Evolutionary conservation across 2,888 invertebrate genomes (phyloP).

Genomic region (Cetonia aurata): DNA sequence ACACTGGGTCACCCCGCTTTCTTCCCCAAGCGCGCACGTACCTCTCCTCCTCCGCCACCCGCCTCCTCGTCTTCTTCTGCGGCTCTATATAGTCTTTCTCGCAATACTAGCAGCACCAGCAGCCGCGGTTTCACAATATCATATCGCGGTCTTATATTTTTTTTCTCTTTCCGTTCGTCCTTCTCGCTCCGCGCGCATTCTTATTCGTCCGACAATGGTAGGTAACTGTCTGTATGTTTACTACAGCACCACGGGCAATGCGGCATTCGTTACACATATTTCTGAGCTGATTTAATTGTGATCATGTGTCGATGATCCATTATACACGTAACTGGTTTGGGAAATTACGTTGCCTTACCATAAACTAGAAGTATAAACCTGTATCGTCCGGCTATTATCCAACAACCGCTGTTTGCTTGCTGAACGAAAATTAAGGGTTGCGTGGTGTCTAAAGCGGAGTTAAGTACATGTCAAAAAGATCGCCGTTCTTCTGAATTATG

Average conservation of each 20-base stretch:
- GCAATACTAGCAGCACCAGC: constrained; percentile 25
- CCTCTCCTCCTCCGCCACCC: constrained; percentile 25
- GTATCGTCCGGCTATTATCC: constrained; percentile 11
- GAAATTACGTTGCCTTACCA: constrained; percentile 32
- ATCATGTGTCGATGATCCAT: constrained; percentile 40
- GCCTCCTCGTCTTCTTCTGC: constrained; percentile 24
- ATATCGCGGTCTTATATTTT: background rate
- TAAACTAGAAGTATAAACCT: constrained; percentile 30
- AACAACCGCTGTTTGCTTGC: constrained; percentile 15
- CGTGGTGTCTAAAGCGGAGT: constrained; percentile 11
- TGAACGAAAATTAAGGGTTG: constrained; percentile 23
- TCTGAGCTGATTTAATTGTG: constrained; percentile 38
- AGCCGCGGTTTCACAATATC: constrained; percentile 34
- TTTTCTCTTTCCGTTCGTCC: constrained; percentile 19
- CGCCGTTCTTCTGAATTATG: too few relatives aligned
- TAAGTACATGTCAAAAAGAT: constrained; percentile 6
- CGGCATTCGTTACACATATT: constrained; percentile 38
- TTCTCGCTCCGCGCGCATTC: constrained; percentile 2
- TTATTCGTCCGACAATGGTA: constrained; percentile 24
- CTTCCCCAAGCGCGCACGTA: constrained; percentile 34
- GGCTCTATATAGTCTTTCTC: constrained; percentile 3
- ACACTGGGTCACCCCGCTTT: constrained; percentile 47
- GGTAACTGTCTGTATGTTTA: constrained; percentile 38
- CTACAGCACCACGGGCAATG: constrained; percentile 37
- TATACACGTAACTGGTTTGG: constrained; percentile 38